Conservation (phyloP, 1,140 invertebrate species). For the Augochlora pura region DNA sequence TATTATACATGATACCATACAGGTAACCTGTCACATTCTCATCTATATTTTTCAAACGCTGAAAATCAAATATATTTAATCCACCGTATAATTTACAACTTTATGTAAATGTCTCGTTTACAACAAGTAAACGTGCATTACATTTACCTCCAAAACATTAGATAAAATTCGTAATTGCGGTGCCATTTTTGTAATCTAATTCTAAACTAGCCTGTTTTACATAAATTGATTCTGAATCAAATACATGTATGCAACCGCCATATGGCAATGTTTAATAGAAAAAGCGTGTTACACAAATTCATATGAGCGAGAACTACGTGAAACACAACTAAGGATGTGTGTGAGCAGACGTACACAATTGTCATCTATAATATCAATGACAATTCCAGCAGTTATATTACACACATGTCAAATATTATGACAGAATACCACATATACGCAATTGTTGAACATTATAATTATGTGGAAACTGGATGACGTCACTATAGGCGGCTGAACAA, state of each 20-base stretch:
- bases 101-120: neutral
- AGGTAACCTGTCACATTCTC: constrained; percentile 84
- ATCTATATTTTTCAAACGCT: constrained; percentile 82
- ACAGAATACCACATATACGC: neutral
- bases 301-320: constrained; percentile 5
- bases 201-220: constrained; percentile 8
- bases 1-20: constrained; percentile 87
- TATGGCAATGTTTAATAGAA: constrained; percentile 39
- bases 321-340: neutral
- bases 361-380: neutral
- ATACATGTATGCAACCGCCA: neutral
- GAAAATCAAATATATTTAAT: constrained; percentile 60
- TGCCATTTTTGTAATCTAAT: constrained; percentile 57
- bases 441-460: neutral
- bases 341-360: neutral
- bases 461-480: neutral
- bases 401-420: neutral
- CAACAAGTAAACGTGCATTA: neutral
- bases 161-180: constrained; percentile 70
- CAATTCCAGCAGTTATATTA: neutral
- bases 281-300: constrained; percentile 6
- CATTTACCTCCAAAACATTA: constrained; percentile 69
- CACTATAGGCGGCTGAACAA: neutral
- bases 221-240: constrained; percentile 19
- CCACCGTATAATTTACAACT: neutral